Evolutionary conservation across 2,888 invertebrate species (phyloP).

Genomic region (Euclidia mi): DNA sequence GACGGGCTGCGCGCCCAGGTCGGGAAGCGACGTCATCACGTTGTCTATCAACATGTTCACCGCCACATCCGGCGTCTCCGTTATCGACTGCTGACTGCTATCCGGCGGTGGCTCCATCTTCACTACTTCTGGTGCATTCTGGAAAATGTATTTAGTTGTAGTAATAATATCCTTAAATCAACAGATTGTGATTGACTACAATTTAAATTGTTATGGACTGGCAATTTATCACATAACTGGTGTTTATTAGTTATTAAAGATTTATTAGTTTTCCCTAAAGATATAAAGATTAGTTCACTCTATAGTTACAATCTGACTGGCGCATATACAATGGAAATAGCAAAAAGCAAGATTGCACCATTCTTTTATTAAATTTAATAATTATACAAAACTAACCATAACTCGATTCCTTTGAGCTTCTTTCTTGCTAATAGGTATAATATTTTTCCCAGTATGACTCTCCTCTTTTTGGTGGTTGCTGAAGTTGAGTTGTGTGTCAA

Average conservation of each 20-base stretch:
- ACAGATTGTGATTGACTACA: too few species aligned
- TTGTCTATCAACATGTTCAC: slow-evolving; percentile 19
- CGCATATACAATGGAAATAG: too few species aligned
- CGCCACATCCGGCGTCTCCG: slow-evolving; percentile 22
- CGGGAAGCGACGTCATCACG: slow-evolving; percentile 45
- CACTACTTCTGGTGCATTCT: slow-evolving; percentile 2
- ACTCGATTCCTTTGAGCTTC: slow-evolving; percentile 28
- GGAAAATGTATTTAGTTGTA: too few species aligned
- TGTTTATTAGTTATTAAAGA: too few species aligned
- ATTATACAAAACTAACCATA: neutral
- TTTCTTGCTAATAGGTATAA: slow-evolving; percentile 56
- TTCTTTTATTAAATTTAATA: too few species aligned
- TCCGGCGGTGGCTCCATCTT: neutral
- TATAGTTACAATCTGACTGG: too few species aligned
- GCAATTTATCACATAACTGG: too few species aligned
- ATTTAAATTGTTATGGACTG: too few species aligned
- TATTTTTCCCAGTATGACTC: slow-evolving; percentile 87
- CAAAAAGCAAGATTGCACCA: too few species aligned
- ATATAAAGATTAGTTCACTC: too few species aligned
- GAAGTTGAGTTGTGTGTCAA: slow-evolving; percentile 85
- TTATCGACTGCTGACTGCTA: slow-evolving; percentile 12
- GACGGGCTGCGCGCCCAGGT: slow-evolving; percentile 50
- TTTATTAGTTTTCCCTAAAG: too few species aligned
- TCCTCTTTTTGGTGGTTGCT: slow-evolving; percentile 89
- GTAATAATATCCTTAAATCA: too few species aligned